Evolutionary conservation across 2,113 vertebrate species (phyloP), one percentile per base, ranked within the genome.

Genomic region (Melanocharis versteri): DNA sequence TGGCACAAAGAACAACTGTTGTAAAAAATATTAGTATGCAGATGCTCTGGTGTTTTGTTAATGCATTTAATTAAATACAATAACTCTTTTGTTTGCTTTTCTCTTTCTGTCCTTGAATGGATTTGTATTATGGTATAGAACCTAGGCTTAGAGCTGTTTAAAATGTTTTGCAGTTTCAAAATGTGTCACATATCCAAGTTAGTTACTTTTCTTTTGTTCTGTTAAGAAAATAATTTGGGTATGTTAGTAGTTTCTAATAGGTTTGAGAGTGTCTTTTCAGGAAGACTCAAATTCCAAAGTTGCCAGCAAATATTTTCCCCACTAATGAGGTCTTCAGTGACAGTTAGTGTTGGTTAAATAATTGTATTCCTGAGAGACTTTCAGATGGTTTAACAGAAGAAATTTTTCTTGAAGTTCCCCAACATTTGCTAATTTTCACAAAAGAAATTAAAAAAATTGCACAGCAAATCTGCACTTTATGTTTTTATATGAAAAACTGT

Each of bases 1-100:
- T 96, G 86, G 92, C 86, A 99, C 99, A 99, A 99, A 96, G 97
- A 96, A 92, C 92, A 94, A 97, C 98, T 99, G 99, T 99, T 98
- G 83, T 87, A 70, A 96, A 98, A 96, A 97, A 96, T 97, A 98
- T 98, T 98, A 98, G 98, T 97, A 99, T 99, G 98, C 99, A 99
- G 98, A 98, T 98, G 98, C 96, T 97, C 98, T 97, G 97, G 96
- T 98, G 98, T 98, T 98, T 98, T 97, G 98, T 98, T 98, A 98
- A 98, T 97, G 97, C 98, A 94, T 98, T 98, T 98, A 97, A 97
- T 93, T 84, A 87, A 61, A 95, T 56, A 99, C 98, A 99, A 96
- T 98, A 89, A 60, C 70, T 65, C 94, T 90, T 97, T 98, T 99
- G 98, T 99, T 97, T 93, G 71, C 65, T 96, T 96, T 78, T 68